Evolutionary conservation across 2,888 invertebrate genomes (phyloP), one percentile per base, ranked within the genome.

Genomic region (Octodonta nipae): DNA sequence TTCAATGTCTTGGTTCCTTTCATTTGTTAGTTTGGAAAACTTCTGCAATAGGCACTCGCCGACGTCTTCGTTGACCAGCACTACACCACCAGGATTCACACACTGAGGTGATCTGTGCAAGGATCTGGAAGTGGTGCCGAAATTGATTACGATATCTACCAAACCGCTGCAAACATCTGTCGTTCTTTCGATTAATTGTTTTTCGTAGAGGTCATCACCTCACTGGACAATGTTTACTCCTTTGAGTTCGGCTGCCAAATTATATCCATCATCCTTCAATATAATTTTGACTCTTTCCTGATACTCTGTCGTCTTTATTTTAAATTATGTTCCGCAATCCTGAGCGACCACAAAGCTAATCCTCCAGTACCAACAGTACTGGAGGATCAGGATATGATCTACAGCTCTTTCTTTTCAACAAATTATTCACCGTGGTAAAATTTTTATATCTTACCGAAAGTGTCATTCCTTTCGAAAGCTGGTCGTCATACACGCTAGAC

Each of bases 341-440:
- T 76, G 15, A 92, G 71, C 0, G 89, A 86, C 92, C 93, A 93
- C 17, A 93, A 67, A 1, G 92, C 91, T 39, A 93, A 63, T 0
- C 92, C 92, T 1, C 93, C 92, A 1, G 92, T 92, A 7, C 93
- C 93, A 12, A 93, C 91, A 36, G 93, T 82, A n/a, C 40, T 93
- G 65, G 33, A 93, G 76, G 50, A 83, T 87, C 43, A 85, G 85
- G 39, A 73, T 71, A 17, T 62, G 57, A 37, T 74, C 73, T 6
- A 60, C 61, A 13, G 70, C 66, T 7, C 78, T 70, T 20, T 77
- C 73, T 39, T 71, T 68, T n/a, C n/a, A n/a, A n/a, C n/a, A n/a
- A n/a, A n/a, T n/a, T n/a, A n/a, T n/a, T n/a, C n/a, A n/a, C n/a
- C n/a, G n/a, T n/a, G n/a, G n/a, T n/a, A n/a, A n/a, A n/a, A n/a